Conservation (phyloP, 2,113 vertebrate species). For the Junco hyemalis region DNA sequence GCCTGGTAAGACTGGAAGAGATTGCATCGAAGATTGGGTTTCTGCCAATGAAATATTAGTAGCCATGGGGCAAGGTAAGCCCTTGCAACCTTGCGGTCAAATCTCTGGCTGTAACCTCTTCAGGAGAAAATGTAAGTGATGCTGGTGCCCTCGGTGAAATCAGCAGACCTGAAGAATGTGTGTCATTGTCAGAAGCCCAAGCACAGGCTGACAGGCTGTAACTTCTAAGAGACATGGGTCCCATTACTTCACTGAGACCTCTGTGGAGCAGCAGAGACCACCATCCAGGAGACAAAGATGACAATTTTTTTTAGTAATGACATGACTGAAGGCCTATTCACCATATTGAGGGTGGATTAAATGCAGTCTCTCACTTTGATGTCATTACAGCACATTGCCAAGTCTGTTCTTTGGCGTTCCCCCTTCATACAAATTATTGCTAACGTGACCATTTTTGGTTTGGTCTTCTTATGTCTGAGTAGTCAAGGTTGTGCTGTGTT, state of each 20-base stretch:
- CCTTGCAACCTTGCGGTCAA: background rate
- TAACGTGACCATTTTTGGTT: background rate
- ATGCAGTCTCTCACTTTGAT: background rate
- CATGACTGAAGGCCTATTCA: slow-evolving; percentile 7
- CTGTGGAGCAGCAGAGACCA: background rate
- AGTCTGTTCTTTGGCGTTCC: background rate
- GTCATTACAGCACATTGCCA: background rate
- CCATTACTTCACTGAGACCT: slow-evolving; percentile 17
- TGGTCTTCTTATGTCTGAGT: background rate
- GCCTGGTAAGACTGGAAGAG: background rate
- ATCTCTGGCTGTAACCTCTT: background rate
- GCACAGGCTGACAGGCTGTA: background rate
- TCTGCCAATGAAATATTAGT: slow-evolving; percentile 25
- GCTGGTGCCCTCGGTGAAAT: slow-evolving; percentile 32
- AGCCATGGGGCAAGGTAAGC: slow-evolving; percentile 16
- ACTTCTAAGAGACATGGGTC: background rate
- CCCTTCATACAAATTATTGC: background rate
- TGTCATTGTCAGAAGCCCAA: slow-evolving; percentile 16
- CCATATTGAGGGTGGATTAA: background rate
- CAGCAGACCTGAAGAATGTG: slow-evolving; percentile 14
- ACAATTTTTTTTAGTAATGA: background rate
- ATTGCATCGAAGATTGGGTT: background rate
- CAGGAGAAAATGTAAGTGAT: slow-evolving; percentile 12
- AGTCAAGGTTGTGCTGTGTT: background rate
- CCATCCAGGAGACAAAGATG: background rate